These are phyloP conservation scores for Xenopus laevis DNA, from an alignment of 2,113 vertebrate species.

Conservation along the genomic window DNA sequence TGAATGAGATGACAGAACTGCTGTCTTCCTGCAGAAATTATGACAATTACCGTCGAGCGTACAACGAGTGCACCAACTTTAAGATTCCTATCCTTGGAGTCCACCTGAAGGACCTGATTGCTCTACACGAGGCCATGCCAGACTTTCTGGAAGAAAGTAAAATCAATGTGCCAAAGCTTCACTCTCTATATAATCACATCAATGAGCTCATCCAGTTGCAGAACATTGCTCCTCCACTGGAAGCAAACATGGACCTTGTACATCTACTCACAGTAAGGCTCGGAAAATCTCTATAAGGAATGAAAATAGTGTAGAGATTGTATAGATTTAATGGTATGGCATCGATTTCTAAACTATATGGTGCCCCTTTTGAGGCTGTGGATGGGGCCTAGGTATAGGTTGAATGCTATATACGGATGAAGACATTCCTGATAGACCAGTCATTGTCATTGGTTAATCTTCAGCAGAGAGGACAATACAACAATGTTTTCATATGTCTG, in stretches of 20 bases:
- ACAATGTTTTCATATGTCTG: no score
- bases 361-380: no score
- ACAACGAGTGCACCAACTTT: constrained; percentile 77
- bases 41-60: constrained; percentile 87
- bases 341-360: no score
- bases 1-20: constrained; percentile 93
- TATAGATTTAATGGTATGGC: no score
- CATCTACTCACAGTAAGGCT: constrained; percentile 84
- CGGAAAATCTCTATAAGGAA: not conserved
- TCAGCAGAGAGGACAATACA: no score
- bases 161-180: constrained; percentile 87
- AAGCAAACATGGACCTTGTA: constrained; percentile 93
- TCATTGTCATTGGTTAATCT: no score
- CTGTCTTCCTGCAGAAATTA: constrained; percentile 91
- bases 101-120: constrained; percentile 92
- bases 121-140: constrained; percentile 88
- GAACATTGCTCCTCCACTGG: constrained; percentile 79
- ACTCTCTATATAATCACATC: constrained; percentile 87
- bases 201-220: constrained; percentile 88
- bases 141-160: constrained; percentile 86
- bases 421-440: no score
- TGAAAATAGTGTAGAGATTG: no score
- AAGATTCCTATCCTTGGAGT: constrained; percentile 94
- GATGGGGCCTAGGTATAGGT: no score
- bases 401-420: no score